phyloP scores from a whole-genome alignment of 1,140 invertebrate species.

The Bombus waltoni region DNA sequence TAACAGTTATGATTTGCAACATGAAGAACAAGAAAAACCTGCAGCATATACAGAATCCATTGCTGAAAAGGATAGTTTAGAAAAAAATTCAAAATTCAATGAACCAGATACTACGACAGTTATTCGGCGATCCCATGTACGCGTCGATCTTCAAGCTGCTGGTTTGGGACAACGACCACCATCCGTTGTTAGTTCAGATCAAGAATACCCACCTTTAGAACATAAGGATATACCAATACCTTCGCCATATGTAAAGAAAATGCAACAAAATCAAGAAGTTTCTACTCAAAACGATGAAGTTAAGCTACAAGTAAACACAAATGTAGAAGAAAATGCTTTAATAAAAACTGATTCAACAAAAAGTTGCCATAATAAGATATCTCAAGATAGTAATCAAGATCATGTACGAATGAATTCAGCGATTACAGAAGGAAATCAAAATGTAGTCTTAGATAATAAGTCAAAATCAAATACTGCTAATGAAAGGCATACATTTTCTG shows the following conservation, averaged over 20 bases:
- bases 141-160: slow-evolving; percentile 85
- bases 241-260: slow-evolving; percentile 70
- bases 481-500: slow-evolving; percentile 62
- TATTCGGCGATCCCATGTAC: slow-evolving; percentile 78
- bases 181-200: slow-evolving; percentile 81
- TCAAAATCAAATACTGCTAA: slow-evolving; percentile 43
- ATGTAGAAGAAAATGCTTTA: slow-evolving; percentile 17
- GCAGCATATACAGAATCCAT: slow-evolving; percentile 67
- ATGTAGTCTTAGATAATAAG: slow-evolving; percentile 47
- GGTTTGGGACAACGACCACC: slow-evolving; percentile 84
- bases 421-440: slow-evolving; percentile 49
- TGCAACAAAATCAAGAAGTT: slow-evolving; percentile 61
- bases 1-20: slow-evolving; percentile 80
- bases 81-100: slow-evolving; percentile 74
- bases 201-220: slow-evolving; percentile 75
- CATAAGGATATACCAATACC: slow-evolving; percentile 76
- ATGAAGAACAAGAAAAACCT: slow-evolving; percentile 74
- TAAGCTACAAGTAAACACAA: slow-evolving; percentile 47
- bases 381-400: slow-evolving; percentile 49
- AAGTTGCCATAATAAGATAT: slow-evolving; percentile 50
- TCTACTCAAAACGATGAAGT: slow-evolving; percentile 47
- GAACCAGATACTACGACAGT: slow-evolving; percentile 79
- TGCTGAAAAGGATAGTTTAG: slow-evolving; percentile 58
- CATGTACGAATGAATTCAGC: slow-evolving; percentile 35
- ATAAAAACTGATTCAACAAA: slow-evolving; percentile 40